Conservation (phyloP, 2,888 invertebrate species). For the Drosophila quinaria region DNA sequence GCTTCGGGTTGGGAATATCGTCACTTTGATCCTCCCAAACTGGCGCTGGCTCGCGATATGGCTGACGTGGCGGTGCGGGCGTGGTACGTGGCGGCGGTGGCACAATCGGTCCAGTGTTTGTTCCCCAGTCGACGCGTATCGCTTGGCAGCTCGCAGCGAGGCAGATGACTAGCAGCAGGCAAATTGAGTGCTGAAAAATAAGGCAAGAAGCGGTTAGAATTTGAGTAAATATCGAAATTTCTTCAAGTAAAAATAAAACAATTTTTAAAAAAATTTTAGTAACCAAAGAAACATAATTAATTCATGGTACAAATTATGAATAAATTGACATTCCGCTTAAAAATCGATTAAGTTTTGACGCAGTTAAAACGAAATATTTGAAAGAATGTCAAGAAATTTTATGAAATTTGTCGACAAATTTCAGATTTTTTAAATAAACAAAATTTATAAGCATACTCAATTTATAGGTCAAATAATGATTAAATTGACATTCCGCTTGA, state of each 20-base stretch:
- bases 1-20: slow-evolving; percentile 88
- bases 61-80: slow-evolving; percentile 86
- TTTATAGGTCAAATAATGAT: background rate
- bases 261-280: too few relatives aligned
- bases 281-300: too few relatives aligned
- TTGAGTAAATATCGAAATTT: slow-evolving; percentile 33
- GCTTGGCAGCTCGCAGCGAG: slow-evolving; percentile 84
- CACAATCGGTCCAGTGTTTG: slow-evolving; percentile 88
- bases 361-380: too few relatives aligned
- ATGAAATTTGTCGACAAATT: too few relatives aligned
- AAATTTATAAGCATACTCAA: background rate
- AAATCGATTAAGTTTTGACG: too few relatives aligned
- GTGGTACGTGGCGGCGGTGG: slow-evolving; percentile 87
- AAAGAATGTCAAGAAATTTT: too few relatives aligned
- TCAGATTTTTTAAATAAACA: too few relatives aligned
- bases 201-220: slow-evolving; percentile 13
- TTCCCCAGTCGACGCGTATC: slow-evolving; percentile 89
- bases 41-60: slow-evolving; percentile 87
- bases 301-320: too few relatives aligned
- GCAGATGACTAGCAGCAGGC: slow-evolving; percentile 83
- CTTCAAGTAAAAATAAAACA: too few relatives aligned
- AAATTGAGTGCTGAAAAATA: slow-evolving; percentile 64
- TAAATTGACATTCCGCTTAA: too few relatives aligned
- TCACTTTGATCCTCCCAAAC: slow-evolving; percentile 88
- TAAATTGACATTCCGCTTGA: background rate